Conservation (phyloP, 2,888 invertebrate species). For the Rhyacophila evoluta region DNA sequence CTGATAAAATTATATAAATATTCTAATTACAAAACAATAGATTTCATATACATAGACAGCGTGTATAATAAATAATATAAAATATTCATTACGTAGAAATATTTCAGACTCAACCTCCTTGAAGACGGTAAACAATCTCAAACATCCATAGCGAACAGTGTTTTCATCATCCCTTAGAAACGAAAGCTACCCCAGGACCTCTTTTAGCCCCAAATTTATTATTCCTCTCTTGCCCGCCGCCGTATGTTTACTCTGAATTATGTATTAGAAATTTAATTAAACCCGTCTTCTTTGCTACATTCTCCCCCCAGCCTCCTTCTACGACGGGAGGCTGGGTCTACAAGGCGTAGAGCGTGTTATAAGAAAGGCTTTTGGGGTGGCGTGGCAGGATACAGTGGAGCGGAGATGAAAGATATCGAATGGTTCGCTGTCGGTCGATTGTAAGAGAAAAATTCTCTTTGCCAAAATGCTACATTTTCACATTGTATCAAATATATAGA, state of each 20-base stretch:
- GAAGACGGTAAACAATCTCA: constrained; percentile 21
- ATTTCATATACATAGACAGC: not conserved
- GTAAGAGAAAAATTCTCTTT: not conserved
- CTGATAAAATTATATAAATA: no score
- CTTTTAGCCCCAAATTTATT: constrained; percentile 36
- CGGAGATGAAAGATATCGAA: constrained; percentile 29
- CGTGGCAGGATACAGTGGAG: constrained; percentile 16
- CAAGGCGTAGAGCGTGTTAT: not conserved
- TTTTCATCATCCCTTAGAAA: constrained; percentile 24
- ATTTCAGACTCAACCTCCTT: constrained; percentile 13
- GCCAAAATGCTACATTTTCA: no score
- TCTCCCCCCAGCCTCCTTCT: not conserved
- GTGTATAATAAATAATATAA: not conserved
- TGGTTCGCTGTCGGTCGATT: constrained; percentile 15
- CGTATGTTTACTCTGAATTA: constrained; percentile 54
- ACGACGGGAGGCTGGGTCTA: constrained; percentile 40
- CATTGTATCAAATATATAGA: no score
- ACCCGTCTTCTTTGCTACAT: constrained; percentile 50
- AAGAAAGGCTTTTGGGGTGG: constrained; percentile 17
- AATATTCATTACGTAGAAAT: constrained; percentile 22
- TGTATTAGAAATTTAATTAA: constrained; percentile 55
- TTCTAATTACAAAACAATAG: constrained; percentile 4
- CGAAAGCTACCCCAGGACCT: constrained; percentile 26
- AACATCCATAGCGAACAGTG: constrained; percentile 8
- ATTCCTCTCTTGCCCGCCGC: constrained; percentile 41